Base-by-base conservation (phyloP, 2,888 invertebrate species). In the Andrena marginata region DNA sequence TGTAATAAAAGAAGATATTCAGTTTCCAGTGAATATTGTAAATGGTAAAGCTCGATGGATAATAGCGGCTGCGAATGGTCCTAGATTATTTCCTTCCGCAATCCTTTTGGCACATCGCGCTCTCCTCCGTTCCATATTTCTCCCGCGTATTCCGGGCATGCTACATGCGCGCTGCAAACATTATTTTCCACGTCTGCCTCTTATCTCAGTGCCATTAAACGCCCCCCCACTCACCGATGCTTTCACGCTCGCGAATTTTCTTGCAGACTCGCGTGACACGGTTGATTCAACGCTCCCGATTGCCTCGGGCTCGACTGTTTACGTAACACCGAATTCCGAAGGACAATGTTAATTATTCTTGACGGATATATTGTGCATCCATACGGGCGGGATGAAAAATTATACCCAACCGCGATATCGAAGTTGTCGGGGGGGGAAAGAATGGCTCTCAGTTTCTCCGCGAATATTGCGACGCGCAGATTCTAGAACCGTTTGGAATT, bases 41-140 rank as follows among this genome's bases (percentile, higher is more conserved):
- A 56, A 10, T 56, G 42, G 3, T 5, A 1, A 6, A 33, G 20
- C 42, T 56, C 64, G 42, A 35, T 10, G 6, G 23, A 65, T 48
- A 74, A 65, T 48, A 63, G 16, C 49, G 29, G 10, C 23, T 29
- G 16, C 51, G 35, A 35, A 48, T 51, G 65, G 20, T 51, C 8
- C 67, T 26, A 65, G 62, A 31, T 64, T 60, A 62, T 60, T 79
- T 49, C 48, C 13, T 76, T 72, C 56, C 77, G 70, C 73, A 82
- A 86, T 80, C 78, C 74, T 80, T 42, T 16, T 82, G 80, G 68
- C 76, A 76, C 65, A 67, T 51, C 31, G 60, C 51, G 51, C 69
- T n/a, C 35, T 2, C 13, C 35, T 62, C 20, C n/a, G 6, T 26
- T 60, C n/a, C 48, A 20, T 63, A 56, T 65, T 60, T 35, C 7